Base-by-base conservation (phyloP, 2,113 vertebrate species). In the Platycercus adscitus region DNA sequence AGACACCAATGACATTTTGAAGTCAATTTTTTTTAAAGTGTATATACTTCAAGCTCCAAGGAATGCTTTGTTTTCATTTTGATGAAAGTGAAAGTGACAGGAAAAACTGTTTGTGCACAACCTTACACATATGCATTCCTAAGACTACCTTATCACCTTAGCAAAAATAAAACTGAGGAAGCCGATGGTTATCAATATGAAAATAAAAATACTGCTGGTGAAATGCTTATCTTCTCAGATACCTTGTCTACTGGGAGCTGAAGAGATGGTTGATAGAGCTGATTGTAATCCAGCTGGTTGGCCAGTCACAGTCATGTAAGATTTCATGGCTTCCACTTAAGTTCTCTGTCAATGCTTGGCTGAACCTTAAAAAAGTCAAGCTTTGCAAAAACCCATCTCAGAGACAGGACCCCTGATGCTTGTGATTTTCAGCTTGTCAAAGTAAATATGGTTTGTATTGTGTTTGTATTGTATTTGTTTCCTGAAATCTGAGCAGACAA, bases 401-500 rank as follows among this genome's bases (percentile, higher is more conserved):
- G 86, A 95, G 63, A 37, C 56, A 95, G 65, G 44, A 72, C 92
- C 80, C 65, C 65, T 61, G 90, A 79, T 25, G 50, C 77, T 49
- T 91, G 47, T 84, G 88, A 93, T 93, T 93, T 96, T 86, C 56
- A 92, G 79, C 91, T 93, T 97, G 92, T 95, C 88, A 93, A 69
- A 81, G 65, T 85, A 95, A 85, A 90, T 94, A 91, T 53, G 33
- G 70, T 56, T 81, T 96, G 52, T 88, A 31, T 72, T 76, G 52
- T 82, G 70, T 56, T 79, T 96, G 52, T 90, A 28, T 79, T 79
- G 47, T 82, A 86, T 91, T 95, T 96, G 75, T 82, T 95, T 91
- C 56, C 66, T 80, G 63, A 91, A 92, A 88, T 94, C 52, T 89
- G 83, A 81, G 65, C 70, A 92, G 93, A 86, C 17, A 89, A 76